Percentiles rank a stretch among this genome's conserved stretches.
phyloP scores from a whole-genome alignment of 2,888 invertebrate species.

The Rhagonycha fulva region DNA sequence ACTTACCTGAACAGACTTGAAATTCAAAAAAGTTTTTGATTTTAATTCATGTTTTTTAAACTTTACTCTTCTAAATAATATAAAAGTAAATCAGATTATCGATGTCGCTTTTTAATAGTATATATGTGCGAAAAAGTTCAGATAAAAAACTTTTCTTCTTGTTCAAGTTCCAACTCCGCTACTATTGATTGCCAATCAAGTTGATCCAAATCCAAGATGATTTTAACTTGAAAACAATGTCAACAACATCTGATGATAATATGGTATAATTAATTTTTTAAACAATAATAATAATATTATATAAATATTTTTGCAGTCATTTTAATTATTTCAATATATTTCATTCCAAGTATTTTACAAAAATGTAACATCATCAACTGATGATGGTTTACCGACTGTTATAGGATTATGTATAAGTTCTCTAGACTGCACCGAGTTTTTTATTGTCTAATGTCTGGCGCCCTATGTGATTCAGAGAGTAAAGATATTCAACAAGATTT shows the following conservation, averaged over 20 bases:
- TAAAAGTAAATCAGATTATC: neutral
- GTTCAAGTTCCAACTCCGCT: neutral
- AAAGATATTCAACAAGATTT: neutral
- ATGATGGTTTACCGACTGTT: neutral
- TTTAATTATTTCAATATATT: neutral
- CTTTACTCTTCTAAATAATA: neutral
- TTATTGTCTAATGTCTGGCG: neutral
- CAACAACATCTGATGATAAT: neutral
- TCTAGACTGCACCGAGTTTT: neutral
- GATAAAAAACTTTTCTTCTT: neutral
- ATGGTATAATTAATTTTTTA: neutral
- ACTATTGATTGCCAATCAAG: neutral
- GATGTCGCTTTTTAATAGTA: neutral
- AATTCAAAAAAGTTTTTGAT: neutral
- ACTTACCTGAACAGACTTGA: neutral
- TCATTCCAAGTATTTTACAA: neutral
- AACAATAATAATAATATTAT: neutral
- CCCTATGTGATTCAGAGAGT: neutral
- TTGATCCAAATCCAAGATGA: neutral
- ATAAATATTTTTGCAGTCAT: neutral
- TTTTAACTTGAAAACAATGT: neutral
- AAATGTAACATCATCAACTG: neutral
- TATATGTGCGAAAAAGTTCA: neutral
- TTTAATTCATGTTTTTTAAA: neutral
- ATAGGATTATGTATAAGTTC: neutral